A percentile compares a stretch with the other conserved stretches of the same genome.
Evolutionary conservation across 2,113 vertebrate species (phyloP).

Genomic region (Melospiza georgiana): DNA sequence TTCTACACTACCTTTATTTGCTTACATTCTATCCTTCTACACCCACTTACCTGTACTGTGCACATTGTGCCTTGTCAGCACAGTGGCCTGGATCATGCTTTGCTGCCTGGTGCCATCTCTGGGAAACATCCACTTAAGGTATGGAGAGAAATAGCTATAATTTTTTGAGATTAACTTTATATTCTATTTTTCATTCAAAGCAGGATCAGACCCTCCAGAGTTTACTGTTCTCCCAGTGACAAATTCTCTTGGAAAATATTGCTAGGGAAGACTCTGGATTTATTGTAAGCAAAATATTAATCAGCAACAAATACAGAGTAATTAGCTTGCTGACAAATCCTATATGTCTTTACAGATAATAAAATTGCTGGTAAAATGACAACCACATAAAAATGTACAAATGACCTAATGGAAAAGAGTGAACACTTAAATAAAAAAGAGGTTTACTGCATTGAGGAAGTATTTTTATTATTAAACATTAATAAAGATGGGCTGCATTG

Average conservation of each 20-base stretch:
- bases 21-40: no score
- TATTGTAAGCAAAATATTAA: not conserved
- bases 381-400: not conserved
- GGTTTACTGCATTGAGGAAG: not conserved
- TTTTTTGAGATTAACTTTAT: not conserved
- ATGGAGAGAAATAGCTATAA: not conserved
- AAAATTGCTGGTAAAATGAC: conserved; percentile 15
- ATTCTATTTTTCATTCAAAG: not conserved
- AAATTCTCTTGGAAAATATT: not conserved
- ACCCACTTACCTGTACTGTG: not conserved
- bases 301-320: not conserved
- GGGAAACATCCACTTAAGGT: not conserved
- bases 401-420: not conserved
- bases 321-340: not conserved
- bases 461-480: not conserved
- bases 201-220: not conserved
- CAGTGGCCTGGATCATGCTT: not conserved
- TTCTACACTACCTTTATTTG: no score
- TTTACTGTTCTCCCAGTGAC: not conserved
- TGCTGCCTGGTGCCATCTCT: not conserved
- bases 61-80: not conserved
- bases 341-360: not conserved
- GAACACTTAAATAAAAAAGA: conserved; percentile 23
- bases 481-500: not conserved
- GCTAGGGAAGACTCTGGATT: not conserved